These are phyloP conservation scores for Spodoptera exigua DNA, from an alignment of 2,888 invertebrate species.

Conservation along the genomic window DNA sequence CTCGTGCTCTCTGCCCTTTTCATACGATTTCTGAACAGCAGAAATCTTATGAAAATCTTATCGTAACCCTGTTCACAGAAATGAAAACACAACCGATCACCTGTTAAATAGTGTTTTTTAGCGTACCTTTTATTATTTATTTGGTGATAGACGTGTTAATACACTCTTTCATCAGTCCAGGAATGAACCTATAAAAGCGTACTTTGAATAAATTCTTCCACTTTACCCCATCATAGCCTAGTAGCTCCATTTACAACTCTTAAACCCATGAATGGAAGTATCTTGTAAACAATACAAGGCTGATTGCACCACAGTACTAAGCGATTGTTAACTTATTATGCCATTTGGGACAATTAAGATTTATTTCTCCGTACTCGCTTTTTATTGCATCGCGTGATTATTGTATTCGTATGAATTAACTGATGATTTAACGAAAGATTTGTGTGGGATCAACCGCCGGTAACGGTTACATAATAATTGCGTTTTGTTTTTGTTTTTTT, in stretches of 20 bases:
- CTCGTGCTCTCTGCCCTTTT: no score
- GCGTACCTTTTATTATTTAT: no score
- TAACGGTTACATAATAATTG: no score
- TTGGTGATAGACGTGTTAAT: no score
- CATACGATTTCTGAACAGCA: no score
- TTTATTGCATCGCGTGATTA: conserved; percentile 12
- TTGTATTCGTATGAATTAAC: conserved; percentile 1
- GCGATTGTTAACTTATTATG: conserved; percentile 35
- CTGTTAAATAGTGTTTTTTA: no score
- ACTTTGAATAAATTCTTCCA: not conserved
- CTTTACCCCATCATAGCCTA: conserved; percentile 8
- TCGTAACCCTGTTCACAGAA: no score
- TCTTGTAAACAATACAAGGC: conserved; percentile 26
- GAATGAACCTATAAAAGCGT: no score
- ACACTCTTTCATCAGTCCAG: no score
- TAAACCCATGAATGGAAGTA: conserved; percentile 34
- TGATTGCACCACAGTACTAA: conserved; percentile 29
- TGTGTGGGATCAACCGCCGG: not conserved
- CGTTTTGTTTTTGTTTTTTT: no score
- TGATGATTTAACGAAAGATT: not conserved
- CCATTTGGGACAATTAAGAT: conserved; percentile 22
- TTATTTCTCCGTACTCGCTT: conserved; percentile 23
- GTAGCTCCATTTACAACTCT: conserved; percentile 24
- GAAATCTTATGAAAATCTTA: no score
- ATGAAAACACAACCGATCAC: no score